Conservation (phyloP, 2,113 vertebrate species). For the Potamarius usumacintae region DNA sequence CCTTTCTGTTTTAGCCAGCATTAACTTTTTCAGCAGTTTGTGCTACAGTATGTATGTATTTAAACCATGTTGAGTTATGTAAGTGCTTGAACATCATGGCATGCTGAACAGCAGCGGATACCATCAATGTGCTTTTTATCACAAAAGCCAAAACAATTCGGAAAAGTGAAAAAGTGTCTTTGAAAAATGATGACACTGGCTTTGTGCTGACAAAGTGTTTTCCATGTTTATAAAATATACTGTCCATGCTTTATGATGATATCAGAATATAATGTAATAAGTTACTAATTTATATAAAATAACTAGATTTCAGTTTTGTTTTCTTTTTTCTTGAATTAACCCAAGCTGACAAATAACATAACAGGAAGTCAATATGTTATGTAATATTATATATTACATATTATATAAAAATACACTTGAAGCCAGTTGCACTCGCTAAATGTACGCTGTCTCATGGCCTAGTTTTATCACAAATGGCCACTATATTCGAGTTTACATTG, state of each 20-base stretch:
- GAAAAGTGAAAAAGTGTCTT: neutral
- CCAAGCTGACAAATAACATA: neutral
- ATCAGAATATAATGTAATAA: neutral
- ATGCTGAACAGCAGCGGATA: conserved; percentile 17
- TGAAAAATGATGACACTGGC: neutral
- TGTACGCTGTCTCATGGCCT: neutral
- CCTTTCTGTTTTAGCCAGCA: too few relatives aligned
- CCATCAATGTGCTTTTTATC: neutral
- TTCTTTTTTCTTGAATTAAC: neutral
- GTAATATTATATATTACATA: neutral
- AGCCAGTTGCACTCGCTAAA: neutral
- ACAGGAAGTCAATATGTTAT: neutral
- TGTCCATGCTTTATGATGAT: neutral
- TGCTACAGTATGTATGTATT: too few relatives aligned
- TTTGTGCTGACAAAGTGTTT: neutral
- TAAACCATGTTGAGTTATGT: neutral
- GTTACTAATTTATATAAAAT: neutral
- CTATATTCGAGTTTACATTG: neutral
- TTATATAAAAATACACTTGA: neutral
- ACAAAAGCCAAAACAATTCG: conserved; percentile 1
- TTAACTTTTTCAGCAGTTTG: too few relatives aligned
- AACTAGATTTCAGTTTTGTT: neutral
- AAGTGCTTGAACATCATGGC: neutral
- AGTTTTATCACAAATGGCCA: neutral
- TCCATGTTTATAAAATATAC: neutral